Conservation (phyloP, 53 echinoderm and acorn worm genomes). For the Luidia sarsii region DNA sequence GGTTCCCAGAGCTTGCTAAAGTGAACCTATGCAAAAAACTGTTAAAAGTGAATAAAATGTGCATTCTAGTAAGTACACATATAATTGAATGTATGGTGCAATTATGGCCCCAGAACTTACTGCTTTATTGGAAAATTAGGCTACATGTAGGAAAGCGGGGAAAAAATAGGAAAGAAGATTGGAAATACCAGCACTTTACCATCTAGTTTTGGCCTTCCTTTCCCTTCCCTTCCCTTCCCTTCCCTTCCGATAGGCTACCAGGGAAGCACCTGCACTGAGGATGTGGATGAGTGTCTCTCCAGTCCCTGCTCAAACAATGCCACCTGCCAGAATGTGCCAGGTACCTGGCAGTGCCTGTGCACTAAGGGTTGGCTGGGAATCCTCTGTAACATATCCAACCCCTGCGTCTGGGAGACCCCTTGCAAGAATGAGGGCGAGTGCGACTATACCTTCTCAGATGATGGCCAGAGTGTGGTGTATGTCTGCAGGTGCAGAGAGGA, state of each 20-base stretch:
- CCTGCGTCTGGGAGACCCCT: slow-evolving; percentile 53
- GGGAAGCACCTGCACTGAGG: slow-evolving; percentile 61
- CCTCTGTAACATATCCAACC: slow-evolving; percentile 48
- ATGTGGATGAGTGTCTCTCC: slow-evolving; percentile 66
- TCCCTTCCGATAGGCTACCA: slow-evolving; percentile 61
- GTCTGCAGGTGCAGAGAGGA: slow-evolving; percentile 56
- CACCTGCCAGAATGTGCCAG: slow-evolving; percentile 61
- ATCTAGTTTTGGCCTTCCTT: no score
- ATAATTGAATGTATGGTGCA: no score
- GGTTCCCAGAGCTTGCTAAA: no score
- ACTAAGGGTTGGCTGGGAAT: slow-evolving; percentile 37
- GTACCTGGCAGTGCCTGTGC: slow-evolving; percentile 76
- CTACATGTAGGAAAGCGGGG: no score
- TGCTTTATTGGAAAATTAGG: no score
- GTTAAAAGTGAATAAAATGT: no score
- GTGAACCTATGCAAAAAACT: no score
- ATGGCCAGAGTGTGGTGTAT: slow-evolving; percentile 3
- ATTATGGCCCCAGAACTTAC: no score
- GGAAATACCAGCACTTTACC: no score
- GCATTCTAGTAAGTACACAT: no score
- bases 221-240: neutral
- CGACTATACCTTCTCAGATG: neutral
- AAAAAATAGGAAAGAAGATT: no score
- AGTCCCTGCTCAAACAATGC: slow-evolving; percentile 70
- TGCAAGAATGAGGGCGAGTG: slow-evolving; percentile 75